Evolutionary conservation across 1,140 invertebrate species (phyloP), one percentile per base, ranked within the genome.

Genomic region (Drosophila equinoxialis): DNA sequence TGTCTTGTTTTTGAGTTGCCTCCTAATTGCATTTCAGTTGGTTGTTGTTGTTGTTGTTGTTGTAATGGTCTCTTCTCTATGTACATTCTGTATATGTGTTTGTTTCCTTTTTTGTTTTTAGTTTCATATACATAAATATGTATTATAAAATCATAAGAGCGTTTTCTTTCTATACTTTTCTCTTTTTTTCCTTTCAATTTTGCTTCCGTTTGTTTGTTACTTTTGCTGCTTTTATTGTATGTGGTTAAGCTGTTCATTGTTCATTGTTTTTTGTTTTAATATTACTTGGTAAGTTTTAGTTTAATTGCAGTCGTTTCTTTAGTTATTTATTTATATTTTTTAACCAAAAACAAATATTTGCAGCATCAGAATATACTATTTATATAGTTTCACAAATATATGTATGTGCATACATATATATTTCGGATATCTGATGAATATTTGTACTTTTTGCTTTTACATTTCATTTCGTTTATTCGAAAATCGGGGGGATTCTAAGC

Each of bases 91-190:
- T 35, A 4, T 17, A 13, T 59, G 14, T 13, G 33, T 67, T 4
- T 59, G 6, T 33, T 78, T n/a, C n/a, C n/a, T n/a, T 42, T 73
- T 33, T 66, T 65, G 45, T 77, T 33, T 71, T 23, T 23, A 17
- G 14, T 30, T 45, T 78, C 20, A 20, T 51, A 20, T 51, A 51
- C 45, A 57, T 37, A 35, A 39, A 37, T 58, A 37, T 35, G 8
- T 74, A 80, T 85, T 80, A 85, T 70, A 89, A 87, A 89, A 90
- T 87, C 84, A 87, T 87, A 87, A 87, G 83, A 87, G 84, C 84
- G 64, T 87, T 87, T 87, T 57, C 85, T 70, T 73, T 71, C 61
- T 70, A 75, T 76, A 60, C 60, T 77, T 74, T 10, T 37, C 6
- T 10, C 30, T 63, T 42, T 23, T 41, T 14, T 64, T 37, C 13